These are phyloP conservation scores for Chouioia cunea DNA, from an alignment of 2,888 invertebrate genomes.

Conservation along the genomic window DNA sequence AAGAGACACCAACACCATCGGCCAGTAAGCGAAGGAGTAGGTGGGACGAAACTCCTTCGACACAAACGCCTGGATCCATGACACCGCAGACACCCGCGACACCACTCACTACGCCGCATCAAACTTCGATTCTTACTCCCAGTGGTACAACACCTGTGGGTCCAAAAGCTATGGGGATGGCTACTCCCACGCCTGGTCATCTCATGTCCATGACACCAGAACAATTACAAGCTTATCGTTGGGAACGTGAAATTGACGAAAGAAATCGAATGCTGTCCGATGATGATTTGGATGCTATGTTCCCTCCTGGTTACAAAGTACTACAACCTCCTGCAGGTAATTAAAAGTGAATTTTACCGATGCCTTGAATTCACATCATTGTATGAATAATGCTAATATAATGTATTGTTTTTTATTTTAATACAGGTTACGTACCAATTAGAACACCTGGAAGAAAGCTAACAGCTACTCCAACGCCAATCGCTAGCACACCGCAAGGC, in stretches of 20 bases:
- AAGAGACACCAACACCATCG: constrained; percentile 95
- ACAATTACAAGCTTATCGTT: constrained; percentile 96
- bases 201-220: constrained; percentile 99
- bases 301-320: constrained; percentile 98
- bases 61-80: constrained; percentile 76
- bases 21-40: constrained; percentile 95
- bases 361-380: not conserved
- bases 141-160: constrained; percentile 83
- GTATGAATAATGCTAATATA: constrained; percentile 8
- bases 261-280: constrained; percentile 96
- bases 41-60: constrained; percentile 98
- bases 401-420: constrained; percentile 1
- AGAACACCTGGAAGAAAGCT: constrained; percentile 97
- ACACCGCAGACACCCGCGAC: constrained; percentile 85
- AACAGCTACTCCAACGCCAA: constrained; percentile 98
- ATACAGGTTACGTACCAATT: constrained; percentile 89
- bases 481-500: constrained; percentile 91
- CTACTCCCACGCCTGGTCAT: constrained; percentile 97
- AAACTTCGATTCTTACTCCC: constrained; percentile 77
- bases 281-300: constrained; percentile 97
- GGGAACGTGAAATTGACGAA: constrained; percentile 99
- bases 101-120: constrained; percentile 79
- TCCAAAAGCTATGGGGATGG: constrained; percentile 97
- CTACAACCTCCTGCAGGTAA: constrained; percentile 91
- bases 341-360: constrained; percentile 1